Conservation (phyloP, 2,113 vertebrate species). For the Lichenostomus cassidix region DNA sequence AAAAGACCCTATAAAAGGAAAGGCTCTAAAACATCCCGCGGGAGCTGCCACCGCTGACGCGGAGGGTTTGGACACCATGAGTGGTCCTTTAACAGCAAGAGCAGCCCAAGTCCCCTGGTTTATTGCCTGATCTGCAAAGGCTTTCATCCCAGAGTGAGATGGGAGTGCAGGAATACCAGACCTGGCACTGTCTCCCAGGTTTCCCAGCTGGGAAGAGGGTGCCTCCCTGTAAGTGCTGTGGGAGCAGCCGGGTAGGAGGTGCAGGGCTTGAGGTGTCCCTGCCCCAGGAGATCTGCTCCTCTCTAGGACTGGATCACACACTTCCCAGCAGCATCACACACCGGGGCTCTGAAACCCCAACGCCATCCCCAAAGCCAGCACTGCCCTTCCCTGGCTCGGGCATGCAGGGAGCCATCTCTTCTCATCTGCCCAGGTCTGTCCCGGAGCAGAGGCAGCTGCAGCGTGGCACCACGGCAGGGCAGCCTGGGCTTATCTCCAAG, state of each 20-base stretch:
- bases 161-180: neutral
- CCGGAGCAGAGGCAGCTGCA: neutral
- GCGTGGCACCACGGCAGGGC: neutral
- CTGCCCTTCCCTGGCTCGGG: rapidly evolving
- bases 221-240: neutral
- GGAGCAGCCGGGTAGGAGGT: neutral
- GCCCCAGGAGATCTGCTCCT: neutral
- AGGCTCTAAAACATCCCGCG: neutral
- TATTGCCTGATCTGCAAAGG: neutral
- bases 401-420: rapidly evolving
- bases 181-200: neutral
- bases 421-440: rapidly evolving
- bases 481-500: slow-evolving; percentile 27
- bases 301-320: neutral
- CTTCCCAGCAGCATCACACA: neutral
- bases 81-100: neutral
- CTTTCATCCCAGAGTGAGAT: neutral
- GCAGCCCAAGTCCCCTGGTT: neutral
- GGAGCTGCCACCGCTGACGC: neutral
- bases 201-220: neutral
- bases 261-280: neutral
- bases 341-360: rapidly evolving
- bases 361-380: neutral
- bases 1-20: slow-evolving; percentile 25
- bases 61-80: neutral